phyloP scores from a whole-genome alignment of 64 coral and sea anemone species.

The Montipora cactus region DNA sequence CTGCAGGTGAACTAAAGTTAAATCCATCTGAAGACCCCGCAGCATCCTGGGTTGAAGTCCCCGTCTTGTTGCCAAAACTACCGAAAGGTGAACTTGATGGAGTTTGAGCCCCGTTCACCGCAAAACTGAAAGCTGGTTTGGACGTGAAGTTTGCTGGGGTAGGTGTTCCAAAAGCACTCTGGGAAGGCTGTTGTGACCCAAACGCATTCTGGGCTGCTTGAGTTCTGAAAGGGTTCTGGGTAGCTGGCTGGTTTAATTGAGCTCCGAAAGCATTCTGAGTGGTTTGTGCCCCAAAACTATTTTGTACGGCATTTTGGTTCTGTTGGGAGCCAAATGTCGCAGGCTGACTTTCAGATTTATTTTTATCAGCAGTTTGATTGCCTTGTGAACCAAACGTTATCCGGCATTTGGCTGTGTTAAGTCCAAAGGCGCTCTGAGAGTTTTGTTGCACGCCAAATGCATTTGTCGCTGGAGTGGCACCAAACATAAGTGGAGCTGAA shows the following conservation, averaged over 20 bases:
- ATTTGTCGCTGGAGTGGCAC: neutral
- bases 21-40: neutral
- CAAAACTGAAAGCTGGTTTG: conserved; percentile 6
- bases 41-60: conserved; percentile 1
- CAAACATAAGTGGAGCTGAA: conserved; percentile 28
- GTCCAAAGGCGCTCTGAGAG: neutral
- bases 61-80: conserved; percentile 10
- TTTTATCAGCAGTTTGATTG: neutral
- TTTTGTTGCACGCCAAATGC: conserved; percentile 36
- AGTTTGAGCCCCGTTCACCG: neutral
- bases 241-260: neutral
- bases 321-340: neutral
- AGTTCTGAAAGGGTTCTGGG: conserved; percentile 28
- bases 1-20: neutral
- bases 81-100: conserved; percentile 15
- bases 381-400: conserved; percentile 21
- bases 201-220: neutral
- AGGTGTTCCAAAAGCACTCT: conserved; percentile 24
- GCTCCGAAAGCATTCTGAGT: conserved; percentile 46
- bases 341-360: neutral
- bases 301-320: conserved; percentile 15
- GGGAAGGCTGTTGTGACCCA: conserved; percentile 2
- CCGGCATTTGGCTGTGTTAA: conserved; percentile 10
- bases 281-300: conserved; percentile 12
- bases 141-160: neutral